Conservation (phyloP, 1,140 invertebrate genomes). For the Homalodisca vitripennis region DNA sequence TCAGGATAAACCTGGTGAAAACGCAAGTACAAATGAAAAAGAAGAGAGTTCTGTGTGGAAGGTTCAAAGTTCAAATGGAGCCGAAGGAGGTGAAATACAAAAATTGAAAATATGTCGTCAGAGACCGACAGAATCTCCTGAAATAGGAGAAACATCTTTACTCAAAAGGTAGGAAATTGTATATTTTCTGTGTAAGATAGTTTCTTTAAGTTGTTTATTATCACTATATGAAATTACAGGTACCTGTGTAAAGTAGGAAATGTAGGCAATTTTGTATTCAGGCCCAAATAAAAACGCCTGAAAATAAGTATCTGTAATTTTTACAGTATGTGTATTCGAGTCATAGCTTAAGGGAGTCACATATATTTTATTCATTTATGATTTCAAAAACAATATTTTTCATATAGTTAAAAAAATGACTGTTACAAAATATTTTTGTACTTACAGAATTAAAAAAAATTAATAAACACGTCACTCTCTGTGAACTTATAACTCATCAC, state of each 20-base stretch:
- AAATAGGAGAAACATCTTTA: constrained; percentile 35
- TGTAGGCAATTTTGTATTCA: not conserved
- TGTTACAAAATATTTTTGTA: too few relatives aligned
- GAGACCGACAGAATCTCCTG: constrained; percentile 46
- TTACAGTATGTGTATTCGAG: too few relatives aligned
- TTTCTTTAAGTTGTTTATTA: not conserved
- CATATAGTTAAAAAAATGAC: too few relatives aligned
- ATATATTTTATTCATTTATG: too few relatives aligned
- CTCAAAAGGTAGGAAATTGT: constrained; percentile 20
- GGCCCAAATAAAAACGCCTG: not conserved
- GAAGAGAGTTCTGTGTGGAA: constrained; percentile 49
- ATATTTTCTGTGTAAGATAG: not conserved
- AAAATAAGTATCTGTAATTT: not conserved
- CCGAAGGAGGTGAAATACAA: constrained; percentile 54
- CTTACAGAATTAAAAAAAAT: too few relatives aligned
- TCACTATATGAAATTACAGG: not conserved
- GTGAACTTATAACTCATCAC: too few relatives aligned
- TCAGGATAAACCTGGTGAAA: too few relatives aligned
- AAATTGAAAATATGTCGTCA: constrained; percentile 54
- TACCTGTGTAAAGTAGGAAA: not conserved
- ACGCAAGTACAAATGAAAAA: constrained; percentile 21
- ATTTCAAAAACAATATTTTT: too few relatives aligned
- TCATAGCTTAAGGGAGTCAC: too few relatives aligned
- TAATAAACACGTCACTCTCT: too few relatives aligned
- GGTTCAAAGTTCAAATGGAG: constrained; percentile 54